phyloP scores from a whole-genome alignment of 2,888 invertebrate species.

The Limenitis arthemis region DNA sequence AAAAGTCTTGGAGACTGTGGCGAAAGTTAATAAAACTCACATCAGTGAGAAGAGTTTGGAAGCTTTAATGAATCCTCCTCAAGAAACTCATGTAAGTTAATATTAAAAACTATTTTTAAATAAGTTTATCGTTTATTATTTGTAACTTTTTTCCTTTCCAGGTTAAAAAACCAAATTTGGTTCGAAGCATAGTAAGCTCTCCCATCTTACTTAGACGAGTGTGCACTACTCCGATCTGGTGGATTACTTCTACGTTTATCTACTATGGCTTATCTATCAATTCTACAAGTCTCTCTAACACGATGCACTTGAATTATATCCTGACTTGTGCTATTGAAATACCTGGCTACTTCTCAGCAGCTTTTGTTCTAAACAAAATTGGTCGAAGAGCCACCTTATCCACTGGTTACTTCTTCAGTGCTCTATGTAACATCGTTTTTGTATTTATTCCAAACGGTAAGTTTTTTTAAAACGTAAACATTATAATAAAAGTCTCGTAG shows the following conservation, averaged over 20 bases:
- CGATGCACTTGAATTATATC: constrained; percentile 78
- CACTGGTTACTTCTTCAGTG: constrained; percentile 23
- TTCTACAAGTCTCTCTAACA: constrained; percentile 76
- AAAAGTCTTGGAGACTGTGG: constrained; percentile 72
- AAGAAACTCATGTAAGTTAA: not conserved
- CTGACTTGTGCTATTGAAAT: constrained; percentile 73
- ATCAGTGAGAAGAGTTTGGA: constrained; percentile 62
- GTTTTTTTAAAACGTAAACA: constrained; percentile 7
- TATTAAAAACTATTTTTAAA: constrained; percentile 3
- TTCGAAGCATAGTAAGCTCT: constrained; percentile 58
- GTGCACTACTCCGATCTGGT: constrained; percentile 76
- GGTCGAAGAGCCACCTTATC: constrained; percentile 44
- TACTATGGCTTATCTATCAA: constrained; percentile 83
- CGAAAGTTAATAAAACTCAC: constrained; percentile 71
- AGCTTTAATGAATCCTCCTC: constrained; percentile 43
- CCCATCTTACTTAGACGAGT: constrained; percentile 64
- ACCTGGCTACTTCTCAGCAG: constrained; percentile 73
- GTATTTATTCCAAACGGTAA: constrained; percentile 29
- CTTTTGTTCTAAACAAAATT: constrained; percentile 64
- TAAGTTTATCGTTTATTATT: not conserved
- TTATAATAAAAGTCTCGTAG: not conserved
- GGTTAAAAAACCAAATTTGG: constrained; percentile 14
- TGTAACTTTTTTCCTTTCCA: not conserved
- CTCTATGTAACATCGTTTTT: constrained; percentile 24
- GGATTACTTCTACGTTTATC: constrained; percentile 79